Base-by-base conservation (phyloP, 2,797 vertebrate genomes). In the Takifugu ocellatus region DNA sequence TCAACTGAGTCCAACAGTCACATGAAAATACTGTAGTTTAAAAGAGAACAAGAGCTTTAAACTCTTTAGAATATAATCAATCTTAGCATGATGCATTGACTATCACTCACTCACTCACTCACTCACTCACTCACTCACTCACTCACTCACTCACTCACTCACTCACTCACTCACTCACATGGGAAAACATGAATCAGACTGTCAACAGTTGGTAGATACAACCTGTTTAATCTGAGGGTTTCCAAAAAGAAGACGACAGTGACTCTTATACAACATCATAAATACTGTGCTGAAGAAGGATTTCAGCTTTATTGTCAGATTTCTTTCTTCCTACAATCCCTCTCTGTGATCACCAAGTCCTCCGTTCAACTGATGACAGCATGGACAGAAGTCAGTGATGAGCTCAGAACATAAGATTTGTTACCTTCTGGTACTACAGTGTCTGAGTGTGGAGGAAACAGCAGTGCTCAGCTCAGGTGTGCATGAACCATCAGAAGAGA, bases 241-340 rank as follows among this genome's bases (percentile, higher is more conserved):
- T 82, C 84, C 88, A 90, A 88, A 88, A 88, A 94, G 93, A 93
- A 92, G 94, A 93, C 94, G 92, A 92, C 93, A 93, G 92, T 93
- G 92, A 94, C 92, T 94, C 92, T 93, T 93, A 92, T 94, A 98
- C 94, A 94, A 90, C 89, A 93, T 95, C 94, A 96, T 96, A 96
- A 97, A 96, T 95, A 95, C 94, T 94, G 93, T 94, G 92, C 91
- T 92, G 92, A 89, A 84, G 87, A 84, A 78, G 33, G 33, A 81
- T 84, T 82, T 74, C 68, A 63, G 75, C 89, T 87, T 89, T 85
- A 89, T 10, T 90, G 87, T 16, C 87, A 90, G 90, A 5, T 11
- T 8, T 44, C 5, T 86, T 75, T 72, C 56, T 63, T 56, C 67
- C 56, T 88, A 21, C 87, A 83, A 90, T 88, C 83, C 84, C 78